Base-by-base conservation (phyloP, 2,797 vertebrate genomes). In the Lepidocolaptes lacrymiger region DNA sequence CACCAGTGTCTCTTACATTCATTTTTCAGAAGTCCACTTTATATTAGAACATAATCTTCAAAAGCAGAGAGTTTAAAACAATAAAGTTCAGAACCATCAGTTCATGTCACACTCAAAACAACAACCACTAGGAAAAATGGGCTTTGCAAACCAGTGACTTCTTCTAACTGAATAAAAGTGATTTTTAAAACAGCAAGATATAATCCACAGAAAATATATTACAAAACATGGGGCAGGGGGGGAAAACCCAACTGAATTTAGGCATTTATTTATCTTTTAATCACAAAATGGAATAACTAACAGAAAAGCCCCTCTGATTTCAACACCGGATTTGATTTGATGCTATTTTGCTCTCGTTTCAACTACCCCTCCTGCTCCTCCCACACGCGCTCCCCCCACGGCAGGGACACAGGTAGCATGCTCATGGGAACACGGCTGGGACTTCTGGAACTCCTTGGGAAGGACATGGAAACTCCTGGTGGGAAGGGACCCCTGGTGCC, bases 1-100 rank as follows among this genome's bases (percentile, higher is more conserved):
- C 98, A 98, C 97, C 97, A 98, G 97, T 98, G 97, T 98, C 98
- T 98, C 97, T 98, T 99, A 99, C 98, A 99, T 99, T 99, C 98
- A 98, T 98, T 98, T 97, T 98, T 96, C 97, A 96, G 94, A 98
- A 98, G 96, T 98, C 97, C 97, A 97, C 96, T 97, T 97, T 87
- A 95, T 92, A 97, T 96, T 88, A 96, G 96, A 97, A 97, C 92
- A 96, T 76, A 98, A 48, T 85, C 71, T 95, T 95, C 96, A 85
- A 96, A 97, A 98, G 97, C 97, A 97, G 97, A 97, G 92, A 93
- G 66, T 89, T 97, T 96, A 89, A 97, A 98, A 98, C 91, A 91
- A 90, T 19, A 68, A 94, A 96, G 95, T 95, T 96, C 94, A 95
- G 96, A 97, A 96, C 94, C 91, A 94, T 97, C 95, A 93, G 96